Conservation (phyloP, 2,113 vertebrate genomes). For the Spermophilus dauricus region DNA sequence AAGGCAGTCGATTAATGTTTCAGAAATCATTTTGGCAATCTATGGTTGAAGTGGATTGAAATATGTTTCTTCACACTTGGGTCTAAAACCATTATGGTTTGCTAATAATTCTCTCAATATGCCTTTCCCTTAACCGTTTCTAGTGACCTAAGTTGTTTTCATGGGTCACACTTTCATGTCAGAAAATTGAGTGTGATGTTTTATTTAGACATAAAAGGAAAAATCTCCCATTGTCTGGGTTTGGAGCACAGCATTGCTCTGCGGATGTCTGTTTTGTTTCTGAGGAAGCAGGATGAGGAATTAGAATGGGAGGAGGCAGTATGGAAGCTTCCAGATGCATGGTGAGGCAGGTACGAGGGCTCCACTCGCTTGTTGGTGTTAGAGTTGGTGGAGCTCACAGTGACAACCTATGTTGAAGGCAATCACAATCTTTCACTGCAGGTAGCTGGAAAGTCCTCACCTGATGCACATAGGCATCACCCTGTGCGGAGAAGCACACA, state of each 20-base stretch:
- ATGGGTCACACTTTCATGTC: neutral
- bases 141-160: neutral
- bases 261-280: neutral
- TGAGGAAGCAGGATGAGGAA: neutral
- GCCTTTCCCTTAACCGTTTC: neutral
- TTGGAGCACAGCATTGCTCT: neutral
- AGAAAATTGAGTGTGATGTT: neutral
- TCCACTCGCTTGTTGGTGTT: rapidly evolving
- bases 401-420: rapidly evolving
- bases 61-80: neutral
- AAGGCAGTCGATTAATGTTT: neutral
- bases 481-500: neutral
- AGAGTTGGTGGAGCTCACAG: neutral
- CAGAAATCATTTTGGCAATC: neutral
- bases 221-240: neutral
- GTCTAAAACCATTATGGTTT: neutral
- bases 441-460: too few relatives aligned
- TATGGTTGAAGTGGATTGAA: neutral
- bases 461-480: neutral
- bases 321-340: neutral
- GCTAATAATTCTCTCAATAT: neutral
- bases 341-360: neutral
- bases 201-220: neutral
- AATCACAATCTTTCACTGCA: neutral
- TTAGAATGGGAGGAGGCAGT: neutral